Conservation (phyloP, 2,797 vertebrate species). For the Psittacula echo region DNA sequence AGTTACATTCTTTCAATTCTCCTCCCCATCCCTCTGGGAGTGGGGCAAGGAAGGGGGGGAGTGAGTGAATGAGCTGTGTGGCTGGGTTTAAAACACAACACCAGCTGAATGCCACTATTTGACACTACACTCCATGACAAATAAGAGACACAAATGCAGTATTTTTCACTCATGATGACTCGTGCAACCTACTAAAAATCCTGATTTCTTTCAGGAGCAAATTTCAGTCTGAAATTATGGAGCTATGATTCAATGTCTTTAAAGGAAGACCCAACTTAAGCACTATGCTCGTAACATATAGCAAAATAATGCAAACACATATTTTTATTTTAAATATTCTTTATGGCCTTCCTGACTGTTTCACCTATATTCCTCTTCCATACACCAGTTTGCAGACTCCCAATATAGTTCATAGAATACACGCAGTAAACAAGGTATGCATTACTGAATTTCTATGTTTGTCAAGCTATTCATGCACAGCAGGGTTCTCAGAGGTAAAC, state of each 20-base stretch:
- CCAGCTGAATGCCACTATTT: background rate
- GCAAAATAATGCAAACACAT: background rate
- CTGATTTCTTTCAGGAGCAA: background rate
- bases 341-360: background rate
- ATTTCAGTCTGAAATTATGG: background rate
- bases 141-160: background rate
- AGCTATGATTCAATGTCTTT: background rate
- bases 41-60: too few species aligned
- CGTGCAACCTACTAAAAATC: background rate
- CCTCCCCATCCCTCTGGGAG: too few species aligned
- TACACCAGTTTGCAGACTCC: background rate
- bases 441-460: background rate
- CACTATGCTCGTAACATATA: background rate
- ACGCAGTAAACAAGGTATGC: background rate
- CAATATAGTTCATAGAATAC: background rate
- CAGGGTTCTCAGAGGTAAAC: background rate
- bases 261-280: background rate
- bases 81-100: too few species aligned
- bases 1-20: too few species aligned
- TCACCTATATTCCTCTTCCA: background rate
- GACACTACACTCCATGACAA: background rate
- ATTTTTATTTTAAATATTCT: background rate
- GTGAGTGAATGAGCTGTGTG: too few species aligned
- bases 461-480: background rate
- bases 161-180: background rate